Evolutionary conservation across 1,140 invertebrate genomes (phyloP).

Genomic region (Triops longicaudatus): DNA sequence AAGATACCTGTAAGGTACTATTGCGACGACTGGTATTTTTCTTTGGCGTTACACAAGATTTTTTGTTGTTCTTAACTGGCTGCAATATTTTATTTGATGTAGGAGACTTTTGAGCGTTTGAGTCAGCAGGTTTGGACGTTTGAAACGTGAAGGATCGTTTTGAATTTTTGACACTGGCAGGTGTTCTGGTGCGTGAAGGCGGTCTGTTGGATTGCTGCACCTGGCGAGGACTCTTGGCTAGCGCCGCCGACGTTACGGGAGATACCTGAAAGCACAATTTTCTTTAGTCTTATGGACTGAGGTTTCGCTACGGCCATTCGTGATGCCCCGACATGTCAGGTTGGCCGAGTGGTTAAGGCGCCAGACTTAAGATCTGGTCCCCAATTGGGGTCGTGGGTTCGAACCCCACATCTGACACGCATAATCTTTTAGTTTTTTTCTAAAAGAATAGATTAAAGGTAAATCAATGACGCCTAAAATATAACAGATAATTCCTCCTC

Average conservation of each 20-base stretch:
- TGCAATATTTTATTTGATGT: not conserved
- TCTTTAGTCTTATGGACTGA: not conserved
- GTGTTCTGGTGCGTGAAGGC: not conserved
- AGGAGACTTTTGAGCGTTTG: not conserved
- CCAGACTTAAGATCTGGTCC: constrained; percentile 66
- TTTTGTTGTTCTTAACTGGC: constrained; percentile 7
- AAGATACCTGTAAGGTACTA: not conserved
- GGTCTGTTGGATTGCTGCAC: not conserved
- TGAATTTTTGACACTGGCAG: not conserved
- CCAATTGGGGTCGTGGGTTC: constrained; percentile 60
- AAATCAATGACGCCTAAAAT: no score
- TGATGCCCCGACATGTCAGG: constrained; percentile 36
- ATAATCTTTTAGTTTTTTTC: no score
- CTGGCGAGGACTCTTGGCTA: constrained; percentile 1
- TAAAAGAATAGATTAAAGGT: no score
- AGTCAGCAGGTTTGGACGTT: not conserved
- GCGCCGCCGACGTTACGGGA: not conserved
- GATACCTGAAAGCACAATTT: not conserved
- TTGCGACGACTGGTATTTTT: constrained; percentile 12
- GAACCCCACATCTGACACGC: constrained; percentile 61
- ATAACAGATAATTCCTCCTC: no score
- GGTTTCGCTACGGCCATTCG: not conserved
- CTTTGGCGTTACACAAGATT: not conserved
- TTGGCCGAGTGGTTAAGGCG: constrained; percentile 63
- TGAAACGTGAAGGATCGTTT: not conserved